These are phyloP conservation scores for Meloe dianella DNA, from an alignment of 2,888 invertebrate species.

Conservation along the genomic window DNA sequence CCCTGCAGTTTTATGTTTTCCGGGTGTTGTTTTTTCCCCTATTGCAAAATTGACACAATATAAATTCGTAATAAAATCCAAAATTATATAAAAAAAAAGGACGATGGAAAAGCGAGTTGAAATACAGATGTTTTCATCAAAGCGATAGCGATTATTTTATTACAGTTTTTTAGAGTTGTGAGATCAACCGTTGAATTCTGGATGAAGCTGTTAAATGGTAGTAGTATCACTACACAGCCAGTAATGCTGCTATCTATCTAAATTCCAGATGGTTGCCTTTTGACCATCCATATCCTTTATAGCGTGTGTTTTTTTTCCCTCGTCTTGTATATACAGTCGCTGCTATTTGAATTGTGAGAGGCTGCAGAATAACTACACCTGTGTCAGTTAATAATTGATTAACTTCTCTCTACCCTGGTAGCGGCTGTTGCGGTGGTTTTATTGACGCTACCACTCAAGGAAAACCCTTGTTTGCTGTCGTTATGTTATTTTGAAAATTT, in stretches of 20 bases:
- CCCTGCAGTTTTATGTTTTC: too few relatives aligned
- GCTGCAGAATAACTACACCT: constrained; percentile 29
- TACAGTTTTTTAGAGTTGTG: background rate
- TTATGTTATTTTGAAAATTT: background rate
- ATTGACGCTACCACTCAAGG: constrained; percentile 28
- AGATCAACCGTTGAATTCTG: constrained; percentile 5
- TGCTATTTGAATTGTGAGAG: constrained; percentile 14
- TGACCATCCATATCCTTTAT: constrained; percentile 2
- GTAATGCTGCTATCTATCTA: background rate
- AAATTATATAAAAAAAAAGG: background rate
- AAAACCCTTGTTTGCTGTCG: background rate
- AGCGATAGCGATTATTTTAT: background rate
- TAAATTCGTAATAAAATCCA: background rate
- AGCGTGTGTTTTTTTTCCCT: background rate
- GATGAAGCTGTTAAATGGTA: constrained; percentile 7
- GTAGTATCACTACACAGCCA: background rate
- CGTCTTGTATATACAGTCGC: background rate
- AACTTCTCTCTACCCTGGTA: background rate
- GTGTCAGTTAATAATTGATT: constrained; percentile 31
- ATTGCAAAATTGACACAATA: too few relatives aligned
- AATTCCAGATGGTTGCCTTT: constrained; percentile 8
- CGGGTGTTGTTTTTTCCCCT: too few relatives aligned
- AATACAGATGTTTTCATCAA: background rate
- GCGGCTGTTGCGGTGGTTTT: constrained; percentile 24
- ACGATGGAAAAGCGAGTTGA: background rate